Evolutionary conservation across 2,113 vertebrate genomes (phyloP), one percentile per base, ranked within the genome.

Genomic region (Mastomys coucha): DNA sequence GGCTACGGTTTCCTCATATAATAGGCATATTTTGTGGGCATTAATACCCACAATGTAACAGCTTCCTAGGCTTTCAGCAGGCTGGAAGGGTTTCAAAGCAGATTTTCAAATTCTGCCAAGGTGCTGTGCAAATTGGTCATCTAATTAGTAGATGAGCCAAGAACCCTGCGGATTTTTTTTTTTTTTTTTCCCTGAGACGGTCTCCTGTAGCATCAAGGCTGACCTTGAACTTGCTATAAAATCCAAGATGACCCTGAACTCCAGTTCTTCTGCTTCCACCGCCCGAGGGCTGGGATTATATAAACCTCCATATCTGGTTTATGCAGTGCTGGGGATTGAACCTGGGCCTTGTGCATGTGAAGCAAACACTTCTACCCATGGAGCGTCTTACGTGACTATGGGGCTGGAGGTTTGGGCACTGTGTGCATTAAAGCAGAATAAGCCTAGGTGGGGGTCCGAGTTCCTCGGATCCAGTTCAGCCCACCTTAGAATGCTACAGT

Each of bases 401-500:
- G 60, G 63, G 36, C 9, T 8, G 39, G 49, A 49, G 75, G 36
- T 14, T 20, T 24, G 36, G 7, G 5, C 3, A 12, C 1, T 7
- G 63, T 28, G 49, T 5, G 0, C 0, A 49, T 70, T 7, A 77
- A 51, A 58, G 8, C 8, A 6, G 13, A 2, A 7, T 0, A 8
- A 9, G 58, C 42, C 0, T 1, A 9, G 33, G 31, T 1, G 0
- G 0, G 0, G 1, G 58, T 80, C 33, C 0, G 10, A n/a, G 63
- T 16, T 10, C 60, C 51, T 20, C 10, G 51, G 1, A 1, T 13
- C 75, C 72, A 70, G 72, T 53, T 70, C 67, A 1, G 9, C 60
- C 33, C 22, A 73, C 77, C 20, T 36, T 0, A 19, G 87, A 77
- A 33, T 9, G 14, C 51, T 24, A 14, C 2, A 0, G 0, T 26